These are phyloP conservation scores for Clarias magur DNA, from an alignment of 2,113 vertebrate species.

Conservation along the genomic window DNA sequence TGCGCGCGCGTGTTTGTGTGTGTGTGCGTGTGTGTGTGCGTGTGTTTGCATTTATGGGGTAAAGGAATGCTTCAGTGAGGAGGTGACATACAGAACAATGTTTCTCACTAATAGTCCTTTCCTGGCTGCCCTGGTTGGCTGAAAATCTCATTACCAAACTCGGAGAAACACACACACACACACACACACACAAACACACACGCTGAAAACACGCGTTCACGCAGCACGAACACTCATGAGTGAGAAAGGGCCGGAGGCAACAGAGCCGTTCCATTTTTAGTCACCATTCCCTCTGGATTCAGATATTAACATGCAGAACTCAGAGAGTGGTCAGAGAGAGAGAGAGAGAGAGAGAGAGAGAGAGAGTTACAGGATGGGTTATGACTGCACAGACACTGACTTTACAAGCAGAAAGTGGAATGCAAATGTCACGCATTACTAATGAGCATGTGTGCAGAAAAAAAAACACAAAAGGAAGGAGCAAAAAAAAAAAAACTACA, in stretches of 20 bases:
- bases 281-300: slow-evolving; percentile 34
- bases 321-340: slow-evolving; percentile 4
- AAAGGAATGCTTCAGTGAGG: slow-evolving; percentile 60
- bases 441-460: background rate
- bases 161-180: slow-evolving; percentile 37
- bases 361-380: background rate
- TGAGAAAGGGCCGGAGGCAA: slow-evolving; percentile 41
- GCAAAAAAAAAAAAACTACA: background rate
- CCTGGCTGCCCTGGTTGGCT: slow-evolving; percentile 68
- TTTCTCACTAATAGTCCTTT: slow-evolving; percentile 68
- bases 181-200: slow-evolving; percentile 25
- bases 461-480: background rate
- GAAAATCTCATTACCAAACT: slow-evolving; percentile 75
- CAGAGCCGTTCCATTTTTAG: slow-evolving; percentile 43
- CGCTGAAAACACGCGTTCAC: slow-evolving; percentile 11
- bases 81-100: slow-evolving; percentile 67
- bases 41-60: slow-evolving; percentile 38
- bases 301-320: slow-evolving; percentile 28
- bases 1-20: slow-evolving; percentile 31
- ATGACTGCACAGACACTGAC: background rate
- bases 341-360: background rate
- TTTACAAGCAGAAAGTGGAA: background rate
- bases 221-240: slow-evolving; percentile 28
- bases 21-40: slow-evolving; percentile 49
- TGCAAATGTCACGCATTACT: background rate